A percentile compares a stretch with the other conserved stretches of the same genome.
Conservation (phyloP, 1,140 invertebrate genomes). For the Drosophila nigrodunni region DNA sequence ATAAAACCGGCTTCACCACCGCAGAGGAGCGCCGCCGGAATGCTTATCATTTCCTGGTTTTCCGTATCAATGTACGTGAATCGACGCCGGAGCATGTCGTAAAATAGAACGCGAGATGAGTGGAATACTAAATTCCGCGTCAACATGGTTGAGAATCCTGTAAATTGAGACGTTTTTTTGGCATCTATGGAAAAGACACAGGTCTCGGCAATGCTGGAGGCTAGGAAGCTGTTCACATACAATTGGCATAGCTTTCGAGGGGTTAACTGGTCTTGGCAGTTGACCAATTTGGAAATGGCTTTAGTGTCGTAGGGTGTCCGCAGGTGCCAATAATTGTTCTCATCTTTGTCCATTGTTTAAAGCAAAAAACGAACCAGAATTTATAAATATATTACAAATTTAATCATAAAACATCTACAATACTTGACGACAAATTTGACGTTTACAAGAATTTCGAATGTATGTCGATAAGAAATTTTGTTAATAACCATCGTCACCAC, state of each 20-base stretch:
- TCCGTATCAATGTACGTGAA: slow-evolving; percentile 21
- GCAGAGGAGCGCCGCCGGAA: slow-evolving; percentile 25
- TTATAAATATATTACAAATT: not conserved
- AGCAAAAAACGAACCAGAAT: not conserved
- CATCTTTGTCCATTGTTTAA: slow-evolving; percentile 29
- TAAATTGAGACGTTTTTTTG: slow-evolving; percentile 52
- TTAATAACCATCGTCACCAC: slow-evolving; percentile 30
- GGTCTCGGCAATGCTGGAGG: slow-evolving; percentile 51
- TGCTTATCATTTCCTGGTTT: slow-evolving; percentile 2
- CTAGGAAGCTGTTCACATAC: slow-evolving; percentile 59
- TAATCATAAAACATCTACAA: not conserved
- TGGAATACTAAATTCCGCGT: slow-evolving; percentile 57
- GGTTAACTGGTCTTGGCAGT: not conserved
- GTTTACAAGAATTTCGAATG: not conserved
- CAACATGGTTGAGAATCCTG: slow-evolving; percentile 55
- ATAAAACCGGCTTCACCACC: slow-evolving; percentile 49
- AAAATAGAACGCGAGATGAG: slow-evolving; percentile 48
- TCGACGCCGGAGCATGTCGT: slow-evolving; percentile 53
- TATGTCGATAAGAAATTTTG: not conserved
- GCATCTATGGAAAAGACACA: slow-evolving; percentile 52
- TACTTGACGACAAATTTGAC: not conserved
- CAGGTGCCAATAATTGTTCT: slow-evolving; percentile 21
- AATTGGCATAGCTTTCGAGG: slow-evolving; percentile 26
- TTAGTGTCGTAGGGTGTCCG: not conserved
- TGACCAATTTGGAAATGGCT: not conserved